phyloP scores from a whole-genome alignment of 2,113 vertebrate genomes.

The Sturnira hondurensis region DNA sequence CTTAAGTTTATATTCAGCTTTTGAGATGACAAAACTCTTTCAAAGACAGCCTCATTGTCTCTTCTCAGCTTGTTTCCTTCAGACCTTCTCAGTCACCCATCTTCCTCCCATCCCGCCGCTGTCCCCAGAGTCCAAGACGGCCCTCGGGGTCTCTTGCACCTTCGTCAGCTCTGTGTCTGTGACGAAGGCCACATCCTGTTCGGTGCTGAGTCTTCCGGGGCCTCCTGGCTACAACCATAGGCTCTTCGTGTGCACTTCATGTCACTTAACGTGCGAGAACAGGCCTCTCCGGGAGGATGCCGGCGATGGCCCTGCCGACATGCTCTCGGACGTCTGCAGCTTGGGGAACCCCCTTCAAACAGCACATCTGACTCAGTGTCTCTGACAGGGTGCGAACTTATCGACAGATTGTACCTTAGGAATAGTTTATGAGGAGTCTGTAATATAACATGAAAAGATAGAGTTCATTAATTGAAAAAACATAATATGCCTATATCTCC shows the following conservation, averaged over 20 bases:
- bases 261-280: background rate
- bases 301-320: background rate
- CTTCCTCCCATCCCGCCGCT: background rate
- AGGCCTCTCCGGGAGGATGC: background rate
- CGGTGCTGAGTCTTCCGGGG: background rate
- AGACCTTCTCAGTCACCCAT: background rate
- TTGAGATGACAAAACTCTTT: background rate
- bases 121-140: background rate
- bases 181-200: background rate
- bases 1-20: slow-evolving; percentile 1
- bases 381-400: background rate
- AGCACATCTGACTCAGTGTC: background rate
- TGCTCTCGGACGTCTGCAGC: background rate
- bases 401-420: background rate
- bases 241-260: background rate
- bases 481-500: background rate
- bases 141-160: background rate
- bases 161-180: background rate
- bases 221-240: background rate
- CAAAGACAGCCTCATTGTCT: background rate
- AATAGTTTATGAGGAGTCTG: background rate
- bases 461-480: background rate
- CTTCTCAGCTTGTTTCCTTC: background rate
- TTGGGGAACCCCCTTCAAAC: background rate
- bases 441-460: background rate